Evolutionary conservation across 37 sponge, comb jelly and placozoan species (phyloP).

Genomic region (Halichondria panicea): DNA sequence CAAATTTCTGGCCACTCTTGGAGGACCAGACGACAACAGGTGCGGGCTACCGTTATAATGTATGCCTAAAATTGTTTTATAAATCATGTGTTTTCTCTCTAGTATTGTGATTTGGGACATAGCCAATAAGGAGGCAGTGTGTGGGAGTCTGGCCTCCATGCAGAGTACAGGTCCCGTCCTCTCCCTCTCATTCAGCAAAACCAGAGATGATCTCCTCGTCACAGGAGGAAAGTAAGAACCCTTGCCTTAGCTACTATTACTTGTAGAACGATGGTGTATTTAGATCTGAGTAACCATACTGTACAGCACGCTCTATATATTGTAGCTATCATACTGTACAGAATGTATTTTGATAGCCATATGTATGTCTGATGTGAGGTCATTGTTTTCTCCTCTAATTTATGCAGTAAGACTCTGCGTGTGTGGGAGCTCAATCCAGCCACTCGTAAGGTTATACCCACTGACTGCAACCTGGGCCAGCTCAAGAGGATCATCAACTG

Average conservation of each 20-base stretch:
- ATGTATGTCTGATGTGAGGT: not conserved
- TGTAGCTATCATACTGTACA: not conserved
- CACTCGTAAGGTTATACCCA: conserved; percentile 90
- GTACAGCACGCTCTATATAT: not conserved
- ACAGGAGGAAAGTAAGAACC: conserved; percentile 97
- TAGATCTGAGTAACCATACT: not conserved
- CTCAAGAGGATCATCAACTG: conserved; percentile 91
- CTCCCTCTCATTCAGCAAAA: conserved; percentile 75
- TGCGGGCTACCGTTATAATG: not conserved
- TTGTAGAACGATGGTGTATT: too few relatives aligned
- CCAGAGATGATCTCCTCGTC: conserved; percentile 78
- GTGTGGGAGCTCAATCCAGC: conserved; percentile 89
- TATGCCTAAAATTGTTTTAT: not conserved
- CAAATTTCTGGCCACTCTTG: conserved; percentile 90
- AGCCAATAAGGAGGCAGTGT: conserved; percentile 80
- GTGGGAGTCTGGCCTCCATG: conserved; percentile 92
- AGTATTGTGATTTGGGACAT: conserved; percentile 97
- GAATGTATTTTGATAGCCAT: too few relatives aligned
- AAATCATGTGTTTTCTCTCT: not conserved
- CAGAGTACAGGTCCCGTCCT: conserved; percentile 88
- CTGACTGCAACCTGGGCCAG: conserved; percentile 92
- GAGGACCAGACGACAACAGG: conserved; percentile 94
- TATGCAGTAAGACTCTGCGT: conserved; percentile 81
- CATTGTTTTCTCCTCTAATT: too few relatives aligned
- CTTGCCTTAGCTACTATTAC: too few relatives aligned